These are phyloP conservation scores for Eulithis prunata DNA, from an alignment of 2,888 invertebrate genomes.

Conservation along the genomic window DNA sequence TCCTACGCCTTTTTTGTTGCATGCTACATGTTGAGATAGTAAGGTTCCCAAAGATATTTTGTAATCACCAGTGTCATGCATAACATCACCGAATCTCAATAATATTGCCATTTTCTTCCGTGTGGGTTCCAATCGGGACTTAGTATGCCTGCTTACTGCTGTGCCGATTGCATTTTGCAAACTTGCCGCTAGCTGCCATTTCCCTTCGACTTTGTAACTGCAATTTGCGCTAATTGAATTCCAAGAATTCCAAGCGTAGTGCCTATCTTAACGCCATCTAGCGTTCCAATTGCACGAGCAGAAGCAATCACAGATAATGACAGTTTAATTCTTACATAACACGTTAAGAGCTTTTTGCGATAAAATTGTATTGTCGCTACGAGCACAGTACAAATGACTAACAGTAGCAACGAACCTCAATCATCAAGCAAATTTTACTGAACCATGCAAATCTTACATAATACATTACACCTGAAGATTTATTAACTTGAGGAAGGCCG, in stretches of 20 bases:
- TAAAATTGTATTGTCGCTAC: slow-evolving; percentile 32
- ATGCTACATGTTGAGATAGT: background rate
- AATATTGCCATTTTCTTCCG: background rate
- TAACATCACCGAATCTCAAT: background rate
- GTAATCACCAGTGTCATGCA: background rate
- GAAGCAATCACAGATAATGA: slow-evolving; percentile 60
- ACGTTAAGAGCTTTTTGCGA: slow-evolving; percentile 48
- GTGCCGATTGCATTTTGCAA: background rate
- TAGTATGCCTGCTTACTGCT: background rate
- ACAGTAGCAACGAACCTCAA: slow-evolving; percentile 1
- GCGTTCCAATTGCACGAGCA: slow-evolving; percentile 30
- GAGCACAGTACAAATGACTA: slow-evolving; percentile 8
- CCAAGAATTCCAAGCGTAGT: slow-evolving; percentile 24
- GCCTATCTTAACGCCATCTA: slow-evolving; percentile 33
- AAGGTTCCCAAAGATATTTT: slow-evolving; percentile 4
- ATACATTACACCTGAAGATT: no score
- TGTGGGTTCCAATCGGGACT: background rate
- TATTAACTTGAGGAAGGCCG: no score
- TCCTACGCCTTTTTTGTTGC: slow-evolving; percentile 19
- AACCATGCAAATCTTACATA: no score
- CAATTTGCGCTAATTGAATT: slow-evolving; percentile 27
- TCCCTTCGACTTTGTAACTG: slow-evolving; percentile 14
- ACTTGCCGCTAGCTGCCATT: background rate
- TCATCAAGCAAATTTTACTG: background rate
- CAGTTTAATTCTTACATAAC: slow-evolving; percentile 55